These are phyloP conservation scores for Mycalesis mineus DNA, from an alignment of 2,888 invertebrate species.

Conservation along the genomic window DNA sequence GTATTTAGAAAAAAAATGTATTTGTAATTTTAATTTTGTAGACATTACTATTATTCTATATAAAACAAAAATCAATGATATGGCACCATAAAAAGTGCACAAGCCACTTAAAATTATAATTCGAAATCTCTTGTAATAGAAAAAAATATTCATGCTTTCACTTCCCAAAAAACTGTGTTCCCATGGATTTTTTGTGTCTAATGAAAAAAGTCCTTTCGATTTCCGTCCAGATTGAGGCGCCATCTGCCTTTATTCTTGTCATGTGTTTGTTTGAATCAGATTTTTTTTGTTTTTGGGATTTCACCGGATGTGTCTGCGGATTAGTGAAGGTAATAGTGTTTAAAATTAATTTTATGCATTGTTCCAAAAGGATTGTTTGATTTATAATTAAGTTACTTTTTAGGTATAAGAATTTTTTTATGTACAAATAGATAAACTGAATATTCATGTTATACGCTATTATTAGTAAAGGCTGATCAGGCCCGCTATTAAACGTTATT, in stretches of 20 bases:
- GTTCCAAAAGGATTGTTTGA: not conserved
- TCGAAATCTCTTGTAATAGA: not conserved
- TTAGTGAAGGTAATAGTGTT: slow-evolving; percentile 13
- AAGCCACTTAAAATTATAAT: too few relatives aligned
- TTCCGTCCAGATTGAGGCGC: slow-evolving; percentile 66
- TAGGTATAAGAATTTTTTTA: too few relatives aligned
- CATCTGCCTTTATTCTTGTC: slow-evolving; percentile 69
- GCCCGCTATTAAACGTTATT: too few relatives aligned
- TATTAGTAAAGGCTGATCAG: too few relatives aligned
- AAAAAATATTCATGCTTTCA: slow-evolving; percentile 14
- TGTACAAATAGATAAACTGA: too few relatives aligned
- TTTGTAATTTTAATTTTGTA: too few relatives aligned
- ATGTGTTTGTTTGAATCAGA: slow-evolving; percentile 65
- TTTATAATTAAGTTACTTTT: not conserved
- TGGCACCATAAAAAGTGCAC: too few relatives aligned
- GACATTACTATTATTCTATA: too few relatives aligned
- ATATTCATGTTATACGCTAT: too few relatives aligned
- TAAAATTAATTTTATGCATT: slow-evolving; percentile 14
- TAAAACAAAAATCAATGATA: too few relatives aligned
- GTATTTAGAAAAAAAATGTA: too few relatives aligned
- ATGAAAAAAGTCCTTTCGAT: slow-evolving; percentile 68
- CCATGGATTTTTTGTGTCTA: slow-evolving; percentile 54
- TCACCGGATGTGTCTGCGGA: slow-evolving; percentile 56
- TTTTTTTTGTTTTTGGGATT: slow-evolving; percentile 67
- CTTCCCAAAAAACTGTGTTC: slow-evolving; percentile 42